A percentile compares a stretch with the other conserved stretches of the same genome.
Conservation (phyloP, 2,113 vertebrate genomes). For the Formicarius rufipectus region DNA sequence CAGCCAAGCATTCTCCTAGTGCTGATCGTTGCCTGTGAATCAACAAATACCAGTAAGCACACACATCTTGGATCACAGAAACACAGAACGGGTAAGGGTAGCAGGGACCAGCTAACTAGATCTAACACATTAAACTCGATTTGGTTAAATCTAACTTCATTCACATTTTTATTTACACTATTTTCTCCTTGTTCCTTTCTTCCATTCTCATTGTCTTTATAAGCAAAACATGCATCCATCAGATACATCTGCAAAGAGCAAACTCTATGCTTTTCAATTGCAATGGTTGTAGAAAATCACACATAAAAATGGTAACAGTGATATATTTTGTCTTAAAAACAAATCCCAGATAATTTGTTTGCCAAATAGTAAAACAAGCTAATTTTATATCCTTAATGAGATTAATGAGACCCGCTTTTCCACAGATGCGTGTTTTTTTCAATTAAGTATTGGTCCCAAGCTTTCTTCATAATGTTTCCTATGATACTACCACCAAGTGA, state of each 20-base stretch:
- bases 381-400: neutral
- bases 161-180: neutral
- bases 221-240: neutral
- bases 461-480: neutral
- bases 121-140: neutral
- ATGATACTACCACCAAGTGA: neutral
- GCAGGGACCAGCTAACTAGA: too few species aligned
- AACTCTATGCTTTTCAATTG: neutral
- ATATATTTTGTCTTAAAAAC: neutral
- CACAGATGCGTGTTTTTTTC: neutral
- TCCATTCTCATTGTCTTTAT: neutral
- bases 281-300: neutral
- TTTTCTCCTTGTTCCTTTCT: neutral
- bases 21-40: slow-evolving; percentile 88
- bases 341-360: neutral
- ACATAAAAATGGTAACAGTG: neutral
- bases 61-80: neutral
- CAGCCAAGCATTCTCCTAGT: slow-evolving; percentile 90
- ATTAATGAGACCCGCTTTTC: neutral
- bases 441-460: neutral
- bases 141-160: neutral
- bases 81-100: neutral
- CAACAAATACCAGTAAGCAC: neutral
- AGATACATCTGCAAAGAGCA: neutral
- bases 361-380: neutral